Conservation (phyloP, 2,113 vertebrate species). For the Nannospalax galili region DNA sequence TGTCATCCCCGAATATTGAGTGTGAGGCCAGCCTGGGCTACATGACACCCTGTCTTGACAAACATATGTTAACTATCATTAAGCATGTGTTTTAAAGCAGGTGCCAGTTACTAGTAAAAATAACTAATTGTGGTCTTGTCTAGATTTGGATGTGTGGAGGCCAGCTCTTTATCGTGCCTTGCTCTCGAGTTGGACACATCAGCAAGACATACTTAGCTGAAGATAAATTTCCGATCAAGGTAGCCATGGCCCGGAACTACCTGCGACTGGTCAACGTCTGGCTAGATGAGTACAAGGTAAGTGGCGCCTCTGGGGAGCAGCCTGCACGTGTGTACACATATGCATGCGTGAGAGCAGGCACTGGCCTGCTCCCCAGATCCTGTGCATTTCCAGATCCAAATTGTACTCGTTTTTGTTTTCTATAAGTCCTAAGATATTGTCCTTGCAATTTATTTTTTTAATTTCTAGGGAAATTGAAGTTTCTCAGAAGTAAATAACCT, state of each 20-base stretch:
- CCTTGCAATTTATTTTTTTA: background rate
- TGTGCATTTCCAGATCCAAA: background rate
- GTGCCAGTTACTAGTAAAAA: background rate
- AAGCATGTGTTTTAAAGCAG: background rate
- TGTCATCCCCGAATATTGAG: too few relatives aligned
- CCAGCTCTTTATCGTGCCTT: constrained; percentile 93
- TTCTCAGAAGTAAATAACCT: background rate
- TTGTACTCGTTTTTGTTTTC: too few relatives aligned
- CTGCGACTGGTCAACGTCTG: constrained; percentile 93
- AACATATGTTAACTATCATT: background rate
- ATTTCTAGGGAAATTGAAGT: constrained; percentile 1
- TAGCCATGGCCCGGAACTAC: constrained; percentile 92
- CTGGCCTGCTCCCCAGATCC: background rate
- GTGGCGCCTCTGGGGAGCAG: rapidly evolving
- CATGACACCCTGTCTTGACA: background rate
- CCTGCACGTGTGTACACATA: too few relatives aligned
- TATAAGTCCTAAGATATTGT: background rate
- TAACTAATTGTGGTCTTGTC: background rate
- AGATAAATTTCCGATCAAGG: constrained; percentile 82
- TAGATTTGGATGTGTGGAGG: constrained; percentile 99
- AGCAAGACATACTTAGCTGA: constrained; percentile 83
- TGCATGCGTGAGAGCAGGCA: rapidly evolving
- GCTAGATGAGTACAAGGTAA: constrained; percentile 97
- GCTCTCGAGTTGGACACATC: constrained; percentile 95
- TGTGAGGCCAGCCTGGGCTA: background rate